These are phyloP conservation scores for Xenopus tropicalis DNA, from an alignment of 2,113 vertebrate species.

Conservation along the genomic window DNA sequence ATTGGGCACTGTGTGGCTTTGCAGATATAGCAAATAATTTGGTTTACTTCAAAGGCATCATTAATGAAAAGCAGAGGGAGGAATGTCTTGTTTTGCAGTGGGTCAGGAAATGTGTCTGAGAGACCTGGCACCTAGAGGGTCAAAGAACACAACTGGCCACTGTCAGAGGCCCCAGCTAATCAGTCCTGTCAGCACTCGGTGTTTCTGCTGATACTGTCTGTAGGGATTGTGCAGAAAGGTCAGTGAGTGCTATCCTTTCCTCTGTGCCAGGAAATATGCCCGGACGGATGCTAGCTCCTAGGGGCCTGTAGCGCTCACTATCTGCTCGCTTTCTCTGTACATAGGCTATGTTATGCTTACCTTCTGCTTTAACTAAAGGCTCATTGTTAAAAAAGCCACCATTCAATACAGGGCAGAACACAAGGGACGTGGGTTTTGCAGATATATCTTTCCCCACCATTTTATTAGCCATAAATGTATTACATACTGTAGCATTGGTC, in stretches of 20 bases:
- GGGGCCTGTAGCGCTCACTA: background rate
- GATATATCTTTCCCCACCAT: too few relatives aligned
- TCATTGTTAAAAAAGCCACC: background rate
- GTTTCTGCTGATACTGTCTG: conserved; percentile 48
- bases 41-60: background rate
- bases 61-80: conserved; percentile 22
- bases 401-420: background rate
- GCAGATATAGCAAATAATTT: background rate
- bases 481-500: too few relatives aligned
- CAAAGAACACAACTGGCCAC: conserved; percentile 20
- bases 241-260: conserved; percentile 44
- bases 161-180: conserved; percentile 32
- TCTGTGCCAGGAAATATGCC: conserved; percentile 46
- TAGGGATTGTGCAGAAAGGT: conserved; percentile 26
- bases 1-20: background rate
- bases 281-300: conserved; percentile 22
- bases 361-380: background rate
- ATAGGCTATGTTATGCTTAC: conserved; percentile 6
- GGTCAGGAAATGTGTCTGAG: conserved; percentile 42
- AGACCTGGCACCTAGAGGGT: conserved; percentile 29
- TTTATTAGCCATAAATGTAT: too few relatives aligned
- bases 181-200: conserved; percentile 29
- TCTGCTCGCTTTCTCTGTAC: background rate
- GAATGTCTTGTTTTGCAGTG: conserved; percentile 4
- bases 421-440: too few relatives aligned